Percentiles rank a stretch among this genome's conserved stretches.
Evolutionary conservation across 2,113 vertebrate genomes (phyloP).

Genomic region (Anhinga rufa): DNA sequence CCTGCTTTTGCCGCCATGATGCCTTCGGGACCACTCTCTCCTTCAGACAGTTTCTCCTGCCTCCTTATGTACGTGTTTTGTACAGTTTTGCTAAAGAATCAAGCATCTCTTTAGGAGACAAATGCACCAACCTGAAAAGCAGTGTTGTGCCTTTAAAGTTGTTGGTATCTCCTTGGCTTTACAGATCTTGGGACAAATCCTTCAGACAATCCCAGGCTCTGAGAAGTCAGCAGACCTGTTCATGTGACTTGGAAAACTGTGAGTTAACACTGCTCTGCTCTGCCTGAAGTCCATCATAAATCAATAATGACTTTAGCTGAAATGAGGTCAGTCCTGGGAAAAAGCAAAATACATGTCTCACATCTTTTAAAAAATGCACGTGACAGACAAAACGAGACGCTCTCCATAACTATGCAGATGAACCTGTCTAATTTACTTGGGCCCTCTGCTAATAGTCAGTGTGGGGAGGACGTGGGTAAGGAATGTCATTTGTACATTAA

Average conservation of each 20-base stretch:
- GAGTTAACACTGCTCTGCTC: not conserved
- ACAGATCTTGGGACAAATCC: not conserved
- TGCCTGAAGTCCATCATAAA: not conserved
- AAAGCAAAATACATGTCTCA: not conserved
- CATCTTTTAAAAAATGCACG: not conserved
- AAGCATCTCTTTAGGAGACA: not conserved
- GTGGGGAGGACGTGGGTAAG: not conserved
- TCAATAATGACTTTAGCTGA: not conserved
- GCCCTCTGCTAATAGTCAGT: not conserved
- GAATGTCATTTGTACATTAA: not conserved
- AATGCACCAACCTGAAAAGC: not conserved
- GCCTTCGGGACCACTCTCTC: not conserved
- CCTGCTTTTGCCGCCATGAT: not conserved
- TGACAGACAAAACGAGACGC: not conserved
- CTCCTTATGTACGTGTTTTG: not conserved
- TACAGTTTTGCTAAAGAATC: not conserved
- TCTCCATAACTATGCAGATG: not conserved
- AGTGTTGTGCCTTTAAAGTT: not conserved
- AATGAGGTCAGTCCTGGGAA: not conserved
- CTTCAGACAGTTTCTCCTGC: not conserved
- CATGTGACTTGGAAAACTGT: not conserved
- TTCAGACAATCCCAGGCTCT: not conserved
- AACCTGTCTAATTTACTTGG: not conserved
- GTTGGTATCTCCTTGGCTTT: not conserved
- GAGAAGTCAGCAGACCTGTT: not conserved